Conservation (phyloP, 2,113 vertebrate genomes). For the Alectura lathami region DNA sequence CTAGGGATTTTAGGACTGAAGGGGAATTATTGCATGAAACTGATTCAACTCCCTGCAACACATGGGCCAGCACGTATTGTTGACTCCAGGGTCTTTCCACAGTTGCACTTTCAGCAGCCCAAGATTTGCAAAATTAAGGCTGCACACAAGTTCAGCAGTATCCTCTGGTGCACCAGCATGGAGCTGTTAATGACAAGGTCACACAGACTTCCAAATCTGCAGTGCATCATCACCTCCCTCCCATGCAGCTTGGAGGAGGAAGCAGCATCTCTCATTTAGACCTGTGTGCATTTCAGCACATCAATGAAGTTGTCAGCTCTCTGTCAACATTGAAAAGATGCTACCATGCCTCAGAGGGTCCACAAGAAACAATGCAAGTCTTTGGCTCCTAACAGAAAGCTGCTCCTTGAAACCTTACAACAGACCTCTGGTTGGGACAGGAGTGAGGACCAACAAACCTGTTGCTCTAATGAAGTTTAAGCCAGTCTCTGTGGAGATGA, state of each 20-base stretch:
- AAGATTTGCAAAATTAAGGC: background rate
- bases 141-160: background rate
- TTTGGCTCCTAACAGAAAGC: background rate
- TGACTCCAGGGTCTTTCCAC: background rate
- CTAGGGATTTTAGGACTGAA: too few species aligned
- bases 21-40: too few species aligned
- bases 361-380: background rate
- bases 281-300: background rate
- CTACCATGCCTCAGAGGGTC: background rate
- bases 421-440: background rate
- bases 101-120: background rate
- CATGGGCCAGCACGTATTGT: background rate
- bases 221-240: too few species aligned
- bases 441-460: background rate
- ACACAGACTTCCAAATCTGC: too few species aligned
- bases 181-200: too few species aligned
- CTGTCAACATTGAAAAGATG: background rate
- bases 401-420: background rate
- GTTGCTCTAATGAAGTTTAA: background rate
- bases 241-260: too few species aligned
- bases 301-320: background rate
- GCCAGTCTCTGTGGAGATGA: constrained; percentile 5
- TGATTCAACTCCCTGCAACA: background rate
- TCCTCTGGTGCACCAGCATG: background rate
- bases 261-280: background rate